Evolutionary conservation across 2,888 invertebrate genomes (phyloP).

Genomic region (Meta bourneti): DNA sequence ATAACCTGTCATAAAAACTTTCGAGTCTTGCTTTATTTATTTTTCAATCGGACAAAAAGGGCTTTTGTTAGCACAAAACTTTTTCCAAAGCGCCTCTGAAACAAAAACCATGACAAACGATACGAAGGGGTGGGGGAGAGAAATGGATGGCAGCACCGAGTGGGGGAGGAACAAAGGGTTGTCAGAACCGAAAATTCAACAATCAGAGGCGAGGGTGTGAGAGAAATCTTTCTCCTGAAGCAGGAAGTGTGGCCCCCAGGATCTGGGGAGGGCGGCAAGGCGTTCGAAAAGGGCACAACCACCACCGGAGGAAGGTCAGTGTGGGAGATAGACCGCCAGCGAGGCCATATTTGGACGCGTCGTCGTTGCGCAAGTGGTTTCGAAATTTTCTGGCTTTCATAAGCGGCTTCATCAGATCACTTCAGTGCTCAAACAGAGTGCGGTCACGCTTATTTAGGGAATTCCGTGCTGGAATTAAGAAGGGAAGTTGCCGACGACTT

Average conservation of each 20-base stretch:
- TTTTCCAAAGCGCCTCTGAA: constrained; percentile 24
- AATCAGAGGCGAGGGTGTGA: constrained; percentile 24
- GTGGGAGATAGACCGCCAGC: constrained; percentile 39
- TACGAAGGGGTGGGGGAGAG: constrained; percentile 3
- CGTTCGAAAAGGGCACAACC: constrained; percentile 31
- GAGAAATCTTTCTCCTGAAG: background rate
- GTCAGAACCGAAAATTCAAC: background rate
- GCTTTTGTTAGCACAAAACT: constrained; percentile 20
- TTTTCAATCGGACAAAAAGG: constrained; percentile 14
- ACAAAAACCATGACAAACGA: constrained; percentile 1
- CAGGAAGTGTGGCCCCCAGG: constrained; percentile 39
- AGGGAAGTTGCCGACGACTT: too few species aligned
- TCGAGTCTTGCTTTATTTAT: background rate
- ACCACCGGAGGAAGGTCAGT: constrained; percentile 13
- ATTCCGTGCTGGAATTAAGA: too few species aligned
- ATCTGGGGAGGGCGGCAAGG: constrained; percentile 19
- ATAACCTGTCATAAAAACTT: constrained; percentile 1
- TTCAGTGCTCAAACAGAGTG: background rate
- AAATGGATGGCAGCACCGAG: background rate
- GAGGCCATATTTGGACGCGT: constrained; percentile 49
- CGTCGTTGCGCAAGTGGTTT: constrained; percentile 44
- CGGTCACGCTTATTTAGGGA: constrained; percentile 17
- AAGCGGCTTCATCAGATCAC: constrained; percentile 4
- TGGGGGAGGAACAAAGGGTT: background rate
- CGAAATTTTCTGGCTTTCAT: constrained; percentile 12